Percentiles rank a stretch among this genome's conserved stretches.
Conservation (phyloP, 92 coral and sea anemone species). For the Umimayanthus chanpuru region DNA sequence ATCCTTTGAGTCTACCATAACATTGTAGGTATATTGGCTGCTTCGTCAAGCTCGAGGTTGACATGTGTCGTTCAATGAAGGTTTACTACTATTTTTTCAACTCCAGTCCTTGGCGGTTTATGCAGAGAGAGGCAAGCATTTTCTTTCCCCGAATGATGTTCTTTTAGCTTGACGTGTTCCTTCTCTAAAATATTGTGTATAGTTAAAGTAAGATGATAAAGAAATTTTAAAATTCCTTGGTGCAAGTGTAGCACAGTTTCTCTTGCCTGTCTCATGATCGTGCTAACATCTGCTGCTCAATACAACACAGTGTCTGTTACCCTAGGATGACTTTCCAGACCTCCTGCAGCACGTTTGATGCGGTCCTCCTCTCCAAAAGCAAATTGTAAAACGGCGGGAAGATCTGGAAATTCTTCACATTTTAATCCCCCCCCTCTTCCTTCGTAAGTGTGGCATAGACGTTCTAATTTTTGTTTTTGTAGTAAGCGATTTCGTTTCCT, state of each 20-base stretch:
- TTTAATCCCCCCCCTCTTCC: conserved; percentile 54
- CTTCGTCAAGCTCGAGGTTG: conserved; percentile 58
- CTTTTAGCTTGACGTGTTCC: conserved; percentile 68
- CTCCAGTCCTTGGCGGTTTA: conserved; percentile 70
- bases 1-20: conserved; percentile 70
- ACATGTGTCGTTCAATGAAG: conserved; percentile 74
- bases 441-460: conserved; percentile 47
- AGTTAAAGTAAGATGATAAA: conserved; percentile 63
- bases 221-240: conserved; percentile 58
- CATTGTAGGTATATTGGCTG: conserved; percentile 1
- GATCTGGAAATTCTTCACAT: conserved; percentile 59
- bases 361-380: conserved; percentile 52
- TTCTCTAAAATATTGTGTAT: conserved; percentile 60
- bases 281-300: conserved; percentile 40
- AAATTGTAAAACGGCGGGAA: conserved; percentile 42
- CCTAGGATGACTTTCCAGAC: conserved; percentile 62
- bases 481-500: conserved; percentile 46
- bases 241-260: conserved; percentile 54
- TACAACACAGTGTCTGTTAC: conserved; percentile 42
- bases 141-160: conserved; percentile 67
- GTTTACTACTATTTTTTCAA: conserved; percentile 63
- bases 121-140: conserved; percentile 70
- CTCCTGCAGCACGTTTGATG: conserved; percentile 42
- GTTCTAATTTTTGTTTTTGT: conserved; percentile 59
- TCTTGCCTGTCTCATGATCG: conserved; percentile 54